These are phyloP conservation scores for Papilio machaon DNA, from an alignment of 1,140 invertebrate genomes.

Conservation along the genomic window DNA sequence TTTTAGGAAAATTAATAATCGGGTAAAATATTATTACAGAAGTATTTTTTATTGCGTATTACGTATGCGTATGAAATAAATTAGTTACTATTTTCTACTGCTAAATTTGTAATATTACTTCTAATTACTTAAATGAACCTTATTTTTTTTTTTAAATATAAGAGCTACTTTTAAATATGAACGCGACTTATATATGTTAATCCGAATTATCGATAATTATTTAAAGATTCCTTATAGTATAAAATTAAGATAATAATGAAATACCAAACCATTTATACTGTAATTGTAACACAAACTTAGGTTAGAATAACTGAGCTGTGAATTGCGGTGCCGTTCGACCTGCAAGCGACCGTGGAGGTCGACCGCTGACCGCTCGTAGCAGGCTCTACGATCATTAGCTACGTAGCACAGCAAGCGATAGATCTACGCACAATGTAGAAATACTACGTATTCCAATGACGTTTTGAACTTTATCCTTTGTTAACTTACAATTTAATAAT, in stretches of 20 bases:
- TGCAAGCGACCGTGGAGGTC: neutral
- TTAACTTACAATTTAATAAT: no score
- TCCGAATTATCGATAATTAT: no score
- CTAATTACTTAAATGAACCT: no score
- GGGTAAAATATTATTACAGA: no score
- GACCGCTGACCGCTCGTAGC: neutral
- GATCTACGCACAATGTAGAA: neutral
- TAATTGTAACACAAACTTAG: neutral
- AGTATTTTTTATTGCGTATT: no score
- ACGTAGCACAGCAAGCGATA: neutral
- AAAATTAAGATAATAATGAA: neutral
- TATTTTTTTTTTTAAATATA: no score
- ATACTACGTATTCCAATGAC: neutral
- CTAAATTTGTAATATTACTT: no score
- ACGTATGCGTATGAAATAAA: no score
- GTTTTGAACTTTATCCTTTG: neutral
- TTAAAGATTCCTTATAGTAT: neutral
- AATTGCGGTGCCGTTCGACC: conserved; percentile 12
- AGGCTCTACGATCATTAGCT: conserved; percentile 1
- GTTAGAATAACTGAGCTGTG: conserved; percentile 9
- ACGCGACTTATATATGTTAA: no score
- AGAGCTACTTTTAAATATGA: no score
- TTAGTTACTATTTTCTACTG: no score
- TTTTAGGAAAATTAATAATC: no score
- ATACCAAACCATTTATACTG: neutral